phyloP scores from a whole-genome alignment of 2,888 invertebrate species.

The Metellina segmentata region DNA sequence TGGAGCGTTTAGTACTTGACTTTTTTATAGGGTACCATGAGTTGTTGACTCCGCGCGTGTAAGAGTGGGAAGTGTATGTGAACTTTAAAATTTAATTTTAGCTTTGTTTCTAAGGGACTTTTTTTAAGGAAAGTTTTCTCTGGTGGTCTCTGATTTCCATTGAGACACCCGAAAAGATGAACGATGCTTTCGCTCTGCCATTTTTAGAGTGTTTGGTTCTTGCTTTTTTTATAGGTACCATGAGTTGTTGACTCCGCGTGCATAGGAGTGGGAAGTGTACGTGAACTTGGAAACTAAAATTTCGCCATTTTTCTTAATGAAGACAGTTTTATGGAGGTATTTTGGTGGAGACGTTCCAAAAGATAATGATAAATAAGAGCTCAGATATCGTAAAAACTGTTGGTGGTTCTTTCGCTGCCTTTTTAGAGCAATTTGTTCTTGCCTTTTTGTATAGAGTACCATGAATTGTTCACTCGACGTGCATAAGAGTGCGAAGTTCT shows the following conservation, averaged over 20 bases:
- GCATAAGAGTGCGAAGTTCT: too few relatives aligned
- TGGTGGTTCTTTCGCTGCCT: background rate
- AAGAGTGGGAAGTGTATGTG: too few relatives aligned
- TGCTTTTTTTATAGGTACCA: background rate
- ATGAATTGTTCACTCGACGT: too few relatives aligned
- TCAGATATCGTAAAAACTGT: constrained; percentile 1
- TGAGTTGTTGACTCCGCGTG: background rate
- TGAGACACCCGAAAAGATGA: background rate
- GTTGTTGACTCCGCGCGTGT: too few relatives aligned
- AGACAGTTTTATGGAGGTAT: constrained; percentile 28
- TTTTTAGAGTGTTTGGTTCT: background rate
- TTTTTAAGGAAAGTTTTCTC: background rate
- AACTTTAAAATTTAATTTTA: too few relatives aligned
- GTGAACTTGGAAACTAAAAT: too few relatives aligned
- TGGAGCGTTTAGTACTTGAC: background rate
- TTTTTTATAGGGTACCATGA: background rate
- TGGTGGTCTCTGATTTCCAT: constrained; percentile 48
- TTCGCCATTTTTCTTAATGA: too few relatives aligned
- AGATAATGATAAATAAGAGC: background rate
- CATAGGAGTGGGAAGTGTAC: too few relatives aligned
- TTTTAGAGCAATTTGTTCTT: background rate
- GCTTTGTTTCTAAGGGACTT: too few relatives aligned
- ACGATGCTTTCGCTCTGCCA: background rate
- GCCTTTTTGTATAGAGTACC: background rate
- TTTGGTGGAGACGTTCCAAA: constrained; percentile 3